Base-by-base conservation (phyloP, 2,888 invertebrate species). In the Orgyia antiqua region DNA sequence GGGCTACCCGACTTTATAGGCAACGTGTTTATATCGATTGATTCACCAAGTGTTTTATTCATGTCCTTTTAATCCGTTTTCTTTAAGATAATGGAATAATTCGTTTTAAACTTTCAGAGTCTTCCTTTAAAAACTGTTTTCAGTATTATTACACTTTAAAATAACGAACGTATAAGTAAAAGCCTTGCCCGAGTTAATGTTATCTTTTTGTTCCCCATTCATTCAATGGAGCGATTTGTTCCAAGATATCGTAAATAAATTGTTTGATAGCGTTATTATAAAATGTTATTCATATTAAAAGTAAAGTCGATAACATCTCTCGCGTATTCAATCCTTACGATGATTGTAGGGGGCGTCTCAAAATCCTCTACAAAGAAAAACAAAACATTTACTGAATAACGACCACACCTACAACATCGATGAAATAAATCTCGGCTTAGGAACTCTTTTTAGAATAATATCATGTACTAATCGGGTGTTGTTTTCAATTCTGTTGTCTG, bases 281-380 rank as follows among this genome's bases (percentile, higher is more conserved):
- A 67, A 72, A 71, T 63, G 61, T 65, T 68, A 58, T 68, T 64
- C 53, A 45, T 61, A 56, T 62, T 58, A 61, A 62, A 58, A 66
- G n/a, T 58, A 57, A 58, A 60, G 44, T 53, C 59, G 75, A 76
- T 76, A 75, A 58, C 55, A 77, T 76, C 77, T 62, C 44, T 43
- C 55, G 61, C 55, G 58, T 60, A n/a, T 58, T 42, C 40, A 51
- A 42, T 45, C 54, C 52, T 51, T 39, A 55, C 61, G 48, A 50
- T 59, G 51, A 58, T 64, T 64, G 63, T 59, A 51, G 57, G 66
- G 71, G 71, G 72, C 67, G 70, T 68, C 61, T 52, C 59, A 50
- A 55, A 40, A 28, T 57, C 55, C 49, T 49, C 52, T 50, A 63
- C 57, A 59, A 68, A 70, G 57, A 54, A 68, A 68, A 62, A 65